Evolutionary conservation across 2,888 invertebrate genomes (phyloP), one percentile per base, ranked within the genome.

Genomic region (Plagiodera versicolora): DNA sequence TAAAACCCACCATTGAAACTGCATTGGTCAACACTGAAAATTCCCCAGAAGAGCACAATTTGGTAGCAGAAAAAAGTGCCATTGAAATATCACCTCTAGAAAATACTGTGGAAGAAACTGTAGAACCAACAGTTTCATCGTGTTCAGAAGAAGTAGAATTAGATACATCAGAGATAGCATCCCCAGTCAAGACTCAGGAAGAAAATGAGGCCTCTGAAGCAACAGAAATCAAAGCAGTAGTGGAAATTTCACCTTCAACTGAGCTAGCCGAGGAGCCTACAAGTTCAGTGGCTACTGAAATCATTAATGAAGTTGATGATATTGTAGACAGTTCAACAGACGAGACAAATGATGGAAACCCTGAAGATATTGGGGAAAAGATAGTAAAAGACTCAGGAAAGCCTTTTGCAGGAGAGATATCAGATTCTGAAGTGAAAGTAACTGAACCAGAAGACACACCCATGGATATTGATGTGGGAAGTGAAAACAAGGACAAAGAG

Each of bases 131-230:
- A 39, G 53, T 56, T 45, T 57, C 61, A 14, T 52, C 51, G 44
- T 66, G 63, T 28, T 32, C 24, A 14, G 46, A 47, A 50, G 28
- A 63, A 59, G 47, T 80, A 80, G 58, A 50, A 45, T 46, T 56
- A 35, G 32, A 48, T 32, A 45, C 24, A 20, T 32, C 55, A 56
- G 50, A 58, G 14, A 28, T 56, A 45, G 60, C 55, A 44, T 16
- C 45, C 46, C 28, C 56, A 11, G 58, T 47, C 6, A 49, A 53
- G 9, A 35, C 10, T 28, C n/a, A n/a, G n/a, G 53, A 47, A 17
- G 61, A 63, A 35, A 60, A 57, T 4, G 53, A 58, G 39, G 57
- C 47, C 3, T 46, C 45, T 30, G 58, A 54, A 44, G 45, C 46
- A 9, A 20, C 32, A 20, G 19, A 47, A n/a, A 32, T n/a, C n/a